Base-by-base conservation (phyloP, 1,140 invertebrate genomes). In the Euwallacea similis region DNA sequence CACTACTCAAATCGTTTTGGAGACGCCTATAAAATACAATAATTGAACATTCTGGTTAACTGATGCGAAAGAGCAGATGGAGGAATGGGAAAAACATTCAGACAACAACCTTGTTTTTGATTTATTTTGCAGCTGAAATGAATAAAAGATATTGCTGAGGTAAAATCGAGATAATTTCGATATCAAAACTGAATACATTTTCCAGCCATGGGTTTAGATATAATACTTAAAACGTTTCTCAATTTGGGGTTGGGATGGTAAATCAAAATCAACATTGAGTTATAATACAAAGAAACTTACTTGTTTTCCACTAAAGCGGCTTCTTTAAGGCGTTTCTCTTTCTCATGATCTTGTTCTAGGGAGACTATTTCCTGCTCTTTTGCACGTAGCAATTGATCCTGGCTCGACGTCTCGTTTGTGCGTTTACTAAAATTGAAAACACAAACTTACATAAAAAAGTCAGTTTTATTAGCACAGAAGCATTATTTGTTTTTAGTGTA, bases 1-100 rank as follows among this genome's bases (percentile, higher is more conserved):
- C 75, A 2, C 83, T 76, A 0, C 84, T 84, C 67, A 91, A 76
- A 76, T 89, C 89, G 72, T 89, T 87, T 79, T 90, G 88, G 8
- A 91, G 77, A 58, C 87, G 83, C 76, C 87, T 76, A 43, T 42
- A n/a, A 61, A 61, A 3, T 3, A 61, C 33, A 21, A 61, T 58
- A 33, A 33, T 33, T 33, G 21, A 53, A 9, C 6, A 53, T 6
- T 8, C 50, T 50, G 6, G 13, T 50, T 50, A 50, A 50, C 47
- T 11, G 10, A 50, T 50, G 47, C 10, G 6, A 50, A 50, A n/a
- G 7, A 58, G 2, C 11, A n/a, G 7, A 13, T 58, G 42, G n/a
- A 60, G 0, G 21, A 60, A 16, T 42, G n/a, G 8, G 21, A 7
- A 60, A 60, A 60, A 60, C 21, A 33, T 33, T 33, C 21, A 33